Evolutionary conservation across 2,888 invertebrate genomes (phyloP), one percentile per base, ranked within the genome.

Genomic region (Epinotia demarniana): DNA sequence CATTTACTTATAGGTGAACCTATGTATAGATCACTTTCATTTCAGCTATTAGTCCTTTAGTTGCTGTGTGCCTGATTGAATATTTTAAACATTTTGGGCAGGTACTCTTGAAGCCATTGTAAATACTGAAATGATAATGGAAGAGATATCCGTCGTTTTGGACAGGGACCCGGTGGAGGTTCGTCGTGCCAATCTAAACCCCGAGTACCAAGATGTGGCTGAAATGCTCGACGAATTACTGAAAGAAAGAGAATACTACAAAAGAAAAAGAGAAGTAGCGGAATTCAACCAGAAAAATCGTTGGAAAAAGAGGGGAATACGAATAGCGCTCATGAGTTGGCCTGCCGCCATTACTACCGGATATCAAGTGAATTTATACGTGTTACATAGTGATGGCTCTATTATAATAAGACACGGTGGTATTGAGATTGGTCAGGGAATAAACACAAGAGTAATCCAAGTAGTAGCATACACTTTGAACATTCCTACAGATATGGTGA

Each of bases 371-470:
- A 91, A 95, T 23, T 92, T 97, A 18, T 94, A 96, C 0, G 95
- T 98, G 74, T 97, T 96, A 83, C 96, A 96, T 27, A 94, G 95
- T 3, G 97, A 97, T 85, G 97, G 96, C 0, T 95, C 96, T 0
- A 96, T 98, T 0, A 94, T 96, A 0, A 90, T 98, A 9, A 90
- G 95, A 2, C 97, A 97, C 80, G 96, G 96, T 16, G 97, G 96
- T 1, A 92, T 96, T 43, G 97, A 97, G 92, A 95, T 96, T 83
- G 98, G 98, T 0, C 98, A 98, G 91, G 98, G 98, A 12, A 94
- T 97, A 64, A 91, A 97, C 79, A 97, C 97, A 1, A 92, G 96
- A 95, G 95, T 96, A 0, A 95, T 95, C 5, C 96, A 97, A 92
- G 95, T 96, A 2, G 87, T 90, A 5, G 97, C 97, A 0, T 95